A percentile compares a stretch with the other conserved stretches of the same genome.
These are phyloP conservation scores for Gobio occitaniae DNA, from an alignment of 2,797 vertebrate species.

Conservation along the genomic window DNA sequence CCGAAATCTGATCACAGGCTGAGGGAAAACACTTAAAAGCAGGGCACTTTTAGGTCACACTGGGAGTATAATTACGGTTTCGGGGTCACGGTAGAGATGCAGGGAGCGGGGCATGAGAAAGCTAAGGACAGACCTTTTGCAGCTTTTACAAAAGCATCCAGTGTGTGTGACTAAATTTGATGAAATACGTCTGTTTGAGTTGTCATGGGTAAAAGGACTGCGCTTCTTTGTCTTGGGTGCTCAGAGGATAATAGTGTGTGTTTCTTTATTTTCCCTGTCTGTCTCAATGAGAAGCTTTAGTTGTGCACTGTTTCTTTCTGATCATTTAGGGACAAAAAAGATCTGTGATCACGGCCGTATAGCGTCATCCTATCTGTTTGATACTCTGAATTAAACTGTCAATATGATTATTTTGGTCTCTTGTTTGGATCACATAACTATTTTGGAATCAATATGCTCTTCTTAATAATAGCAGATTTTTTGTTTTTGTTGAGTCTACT, in stretches of 20 bases:
- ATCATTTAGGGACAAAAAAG: background rate
- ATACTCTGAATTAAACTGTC: background rate
- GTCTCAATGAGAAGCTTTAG: background rate
- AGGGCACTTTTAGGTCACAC: conserved; percentile 43
- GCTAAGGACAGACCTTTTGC: conserved; percentile 14
- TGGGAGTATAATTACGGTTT: conserved; percentile 49
- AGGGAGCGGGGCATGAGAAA: conserved; percentile 25
- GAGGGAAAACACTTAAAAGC: conserved; percentile 43
- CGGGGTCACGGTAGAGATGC: conserved; percentile 19
- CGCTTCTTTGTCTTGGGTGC: conserved; percentile 18
- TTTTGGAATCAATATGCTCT: background rate
- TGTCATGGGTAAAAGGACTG: conserved; percentile 7
- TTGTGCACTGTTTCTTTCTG: conserved; percentile 1
- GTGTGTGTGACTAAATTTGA: conserved; percentile 8
- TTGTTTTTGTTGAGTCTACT: background rate
- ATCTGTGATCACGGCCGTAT: background rate
- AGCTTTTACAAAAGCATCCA: conserved; percentile 32
- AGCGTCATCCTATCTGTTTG: background rate
- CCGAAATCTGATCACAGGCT: conserved; percentile 52
- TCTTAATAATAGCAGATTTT: background rate
- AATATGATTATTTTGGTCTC: background rate
- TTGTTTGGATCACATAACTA: background rate
- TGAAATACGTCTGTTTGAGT: conserved; percentile 5
- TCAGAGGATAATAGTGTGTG: conserved; percentile 18
- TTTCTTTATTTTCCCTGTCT: conserved; percentile 6